Conservation (phyloP, 2,113 vertebrate genomes). For the Sphaerodactylus townsendi region DNA sequence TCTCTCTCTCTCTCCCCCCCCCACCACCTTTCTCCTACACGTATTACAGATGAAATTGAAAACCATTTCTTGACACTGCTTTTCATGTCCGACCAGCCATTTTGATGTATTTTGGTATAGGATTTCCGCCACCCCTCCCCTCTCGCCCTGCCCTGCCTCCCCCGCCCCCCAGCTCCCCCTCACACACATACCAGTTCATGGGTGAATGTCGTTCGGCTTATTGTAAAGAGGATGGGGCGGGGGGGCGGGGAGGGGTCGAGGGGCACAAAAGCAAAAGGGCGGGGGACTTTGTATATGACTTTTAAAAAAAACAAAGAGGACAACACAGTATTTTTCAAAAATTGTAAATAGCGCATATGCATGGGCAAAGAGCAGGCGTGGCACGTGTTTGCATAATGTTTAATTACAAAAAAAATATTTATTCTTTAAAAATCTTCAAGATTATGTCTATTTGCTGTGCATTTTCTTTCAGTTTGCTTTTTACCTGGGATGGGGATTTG, state of each 20-base stretch:
- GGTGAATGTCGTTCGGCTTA: conserved; percentile 84
- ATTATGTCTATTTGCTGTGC: conserved; percentile 92
- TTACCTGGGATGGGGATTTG: conserved; percentile 66
- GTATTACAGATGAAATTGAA: conserved; percentile 79
- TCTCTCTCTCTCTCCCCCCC: no score
- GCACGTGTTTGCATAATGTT: conserved; percentile 99
- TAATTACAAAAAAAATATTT: conserved; percentile 95
- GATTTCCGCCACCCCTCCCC: conserved; percentile 28
- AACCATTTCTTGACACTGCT: conserved; percentile 85
- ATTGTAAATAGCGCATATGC: conserved; percentile 99
- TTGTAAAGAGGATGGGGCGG: conserved; percentile 75
- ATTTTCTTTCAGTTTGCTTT: conserved; percentile 78
- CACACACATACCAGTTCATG: conserved; percentile 47
- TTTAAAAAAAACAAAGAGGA: conserved; percentile 84
- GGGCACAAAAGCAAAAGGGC: conserved; percentile 55
- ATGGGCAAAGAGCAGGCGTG: conserved; percentile 97
- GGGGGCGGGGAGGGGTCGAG: conserved; percentile 47
- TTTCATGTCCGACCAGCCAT: conserved; percentile 88
- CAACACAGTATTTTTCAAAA: conserved; percentile 97
- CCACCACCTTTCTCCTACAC: conserved; percentile 77
- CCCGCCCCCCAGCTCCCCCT: conserved; percentile 52
- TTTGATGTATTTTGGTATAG: conserved; percentile 82
- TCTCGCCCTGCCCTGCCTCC: conserved; percentile 5
- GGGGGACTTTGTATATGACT: conserved; percentile 85
- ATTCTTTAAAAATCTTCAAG: conserved; percentile 96